These are phyloP conservation scores for Dromiciops gliroides DNA, from an alignment of 2,113 vertebrate genomes.

Conservation along the genomic window DNA sequence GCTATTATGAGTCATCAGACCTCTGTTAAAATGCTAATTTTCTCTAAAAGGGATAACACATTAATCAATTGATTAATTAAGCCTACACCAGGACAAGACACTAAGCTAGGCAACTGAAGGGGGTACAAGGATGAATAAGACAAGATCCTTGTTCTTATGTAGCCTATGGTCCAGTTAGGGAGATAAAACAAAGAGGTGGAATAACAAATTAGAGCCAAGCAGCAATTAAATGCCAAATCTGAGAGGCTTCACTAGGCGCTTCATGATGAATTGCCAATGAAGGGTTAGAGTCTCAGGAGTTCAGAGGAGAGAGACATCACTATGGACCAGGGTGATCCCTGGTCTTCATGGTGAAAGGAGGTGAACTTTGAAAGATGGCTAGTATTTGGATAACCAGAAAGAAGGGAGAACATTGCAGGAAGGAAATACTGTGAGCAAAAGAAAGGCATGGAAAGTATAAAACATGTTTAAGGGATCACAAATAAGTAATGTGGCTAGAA, in stretches of 20 bases:
- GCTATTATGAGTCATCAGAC: background rate
- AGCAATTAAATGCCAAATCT: background rate
- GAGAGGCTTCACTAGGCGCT: conserved; percentile 13
- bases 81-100: conserved; percentile 24
- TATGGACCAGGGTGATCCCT: background rate
- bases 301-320: background rate
- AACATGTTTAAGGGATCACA: background rate
- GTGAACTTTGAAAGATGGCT: background rate
- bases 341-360: background rate
- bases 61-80: background rate
- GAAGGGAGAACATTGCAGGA: background rate
- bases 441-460: background rate
- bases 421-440: background rate
- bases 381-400: background rate
- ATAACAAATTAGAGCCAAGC: conserved; percentile 23
- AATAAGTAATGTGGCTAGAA: background rate
- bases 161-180: conserved; percentile 10
- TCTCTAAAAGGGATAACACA: background rate
- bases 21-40: background rate
- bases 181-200: conserved; percentile 35
- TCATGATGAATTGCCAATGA: conserved; percentile 24
- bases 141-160: background rate
- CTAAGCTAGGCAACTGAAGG: background rate
- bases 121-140: background rate
- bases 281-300: background rate